Evolutionary conservation across 2,888 invertebrate genomes (phyloP), one percentile per base, ranked within the genome.

Genomic region (Rotaria macrura): DNA sequence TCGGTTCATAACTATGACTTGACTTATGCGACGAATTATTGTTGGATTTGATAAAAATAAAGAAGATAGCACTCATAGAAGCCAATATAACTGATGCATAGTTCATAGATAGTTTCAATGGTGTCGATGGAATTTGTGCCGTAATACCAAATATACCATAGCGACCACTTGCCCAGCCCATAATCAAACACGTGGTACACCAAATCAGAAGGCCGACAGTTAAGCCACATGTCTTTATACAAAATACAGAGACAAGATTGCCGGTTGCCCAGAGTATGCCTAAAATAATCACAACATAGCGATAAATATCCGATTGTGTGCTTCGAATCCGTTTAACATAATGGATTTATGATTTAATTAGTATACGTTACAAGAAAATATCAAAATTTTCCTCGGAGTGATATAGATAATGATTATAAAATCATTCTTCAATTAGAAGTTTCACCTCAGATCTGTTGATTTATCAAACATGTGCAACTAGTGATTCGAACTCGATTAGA

Each of bases 181-280:
- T 88, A 14, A 92, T 87, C 83, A 92, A 89, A 87, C 91, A 92
- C 85, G 90, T 89, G 55, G 90, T 89, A 54, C 90, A 91, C 92
- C 92, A 92, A 84, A 92, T 89, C 84, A 92, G 90, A 40, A 92
- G 87, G 17, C 92, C 92, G 83, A 92, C 88, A 25, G 90, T 90
- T 88, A 92, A 88, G 34, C 92, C 92, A 72, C 92, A 90, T 14
- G 90, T 89, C 88, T 91, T 90, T 85, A 92, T 90, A 86, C 92
- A 91, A 0, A 91, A 91, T 9, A 92, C 91, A 0, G 91, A 91
- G 86, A 90, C 90, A 29, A 91, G 88, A 88, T 92, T 92, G 20
- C 91, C 92, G 90, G 88, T 86, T 74, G 74, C 38, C 74, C 74
- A 74, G 38, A 74, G 9, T 7, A 40, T 25, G 20, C 74, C 43